Conservation (phyloP, 1,140 invertebrate genomes). For the Arctopsyche grandis region DNA sequence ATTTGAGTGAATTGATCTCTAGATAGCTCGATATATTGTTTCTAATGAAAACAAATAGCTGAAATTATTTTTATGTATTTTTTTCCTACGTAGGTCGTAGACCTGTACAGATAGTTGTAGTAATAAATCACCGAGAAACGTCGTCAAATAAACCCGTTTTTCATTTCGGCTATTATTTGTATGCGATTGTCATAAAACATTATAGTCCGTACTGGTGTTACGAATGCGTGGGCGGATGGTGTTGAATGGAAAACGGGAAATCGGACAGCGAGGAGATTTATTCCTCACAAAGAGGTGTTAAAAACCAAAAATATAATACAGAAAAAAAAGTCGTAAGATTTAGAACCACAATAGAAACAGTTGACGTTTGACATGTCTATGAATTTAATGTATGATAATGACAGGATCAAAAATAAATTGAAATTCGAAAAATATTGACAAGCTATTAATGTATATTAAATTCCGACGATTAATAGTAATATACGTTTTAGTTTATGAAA, state of each 20-base stretch:
- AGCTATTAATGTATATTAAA: no score
- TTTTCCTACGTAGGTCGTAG: neutral
- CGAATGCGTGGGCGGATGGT: conserved; percentile 12
- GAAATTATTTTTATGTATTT: neutral
- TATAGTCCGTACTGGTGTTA: conserved; percentile 14
- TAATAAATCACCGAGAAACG: conserved; percentile 16
- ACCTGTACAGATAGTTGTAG: neutral
- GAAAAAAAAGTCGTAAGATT: neutral
- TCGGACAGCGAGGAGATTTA: conserved; percentile 18
- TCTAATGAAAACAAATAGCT: neutral
- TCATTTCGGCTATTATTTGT: conserved; percentile 25
- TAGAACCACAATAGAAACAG: no score
- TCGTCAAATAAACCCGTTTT: conserved; percentile 29
- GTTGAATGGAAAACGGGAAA: conserved; percentile 25
- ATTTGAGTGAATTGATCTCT: no score
- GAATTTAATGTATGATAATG: no score
- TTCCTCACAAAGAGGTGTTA: conserved; percentile 18
- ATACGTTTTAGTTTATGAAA: no score
- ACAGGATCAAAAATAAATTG: no score
- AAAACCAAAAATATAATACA: neutral
- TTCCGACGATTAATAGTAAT: no score
- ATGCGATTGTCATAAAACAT: conserved; percentile 29
- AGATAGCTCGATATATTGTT: neutral
- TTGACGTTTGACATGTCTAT: no score
- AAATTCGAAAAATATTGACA: no score